Conservation (phyloP, 2,113 vertebrate species). For the Charadrius vociferus region DNA sequence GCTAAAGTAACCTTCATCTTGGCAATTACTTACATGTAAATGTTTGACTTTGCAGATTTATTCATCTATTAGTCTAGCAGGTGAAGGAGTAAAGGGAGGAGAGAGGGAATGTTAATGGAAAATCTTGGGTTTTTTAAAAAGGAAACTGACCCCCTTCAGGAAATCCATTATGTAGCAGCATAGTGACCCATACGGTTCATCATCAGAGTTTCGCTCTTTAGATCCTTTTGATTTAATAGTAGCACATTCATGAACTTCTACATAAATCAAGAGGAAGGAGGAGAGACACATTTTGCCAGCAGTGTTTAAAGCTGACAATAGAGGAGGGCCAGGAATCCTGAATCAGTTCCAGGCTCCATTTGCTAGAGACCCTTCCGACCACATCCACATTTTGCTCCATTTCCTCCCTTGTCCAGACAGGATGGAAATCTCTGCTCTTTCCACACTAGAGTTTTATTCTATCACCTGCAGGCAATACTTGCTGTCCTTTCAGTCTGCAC, state of each 20-base stretch:
- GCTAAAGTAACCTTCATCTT: background rate
- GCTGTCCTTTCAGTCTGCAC: background rate
- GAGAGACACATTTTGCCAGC: background rate
- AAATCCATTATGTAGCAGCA: slow-evolving; percentile 10
- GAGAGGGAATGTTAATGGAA: slow-evolving; percentile 54
- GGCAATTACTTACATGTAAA: background rate
- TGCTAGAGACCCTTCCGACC: background rate
- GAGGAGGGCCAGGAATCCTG: background rate
- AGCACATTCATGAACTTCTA: background rate
- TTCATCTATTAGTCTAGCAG: background rate
- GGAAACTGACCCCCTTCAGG: background rate
- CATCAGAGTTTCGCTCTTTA: background rate
- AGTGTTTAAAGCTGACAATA: background rate
- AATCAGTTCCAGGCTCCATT: background rate
- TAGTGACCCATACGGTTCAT: background rate
- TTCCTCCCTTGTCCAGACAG: background rate
- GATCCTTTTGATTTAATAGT: background rate
- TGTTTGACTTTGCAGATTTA: slow-evolving; percentile 54
- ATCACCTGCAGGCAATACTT: background rate
- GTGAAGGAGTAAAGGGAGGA: slow-evolving; percentile 1
- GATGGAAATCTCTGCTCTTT: background rate
- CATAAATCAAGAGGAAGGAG: slow-evolving; percentile 5
- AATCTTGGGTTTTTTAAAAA: background rate
- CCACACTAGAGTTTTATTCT: background rate
- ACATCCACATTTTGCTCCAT: background rate